phyloP scores from a whole-genome alignment of 1,140 invertebrate genomes.

The Leptonema lineaticorne region DNA sequence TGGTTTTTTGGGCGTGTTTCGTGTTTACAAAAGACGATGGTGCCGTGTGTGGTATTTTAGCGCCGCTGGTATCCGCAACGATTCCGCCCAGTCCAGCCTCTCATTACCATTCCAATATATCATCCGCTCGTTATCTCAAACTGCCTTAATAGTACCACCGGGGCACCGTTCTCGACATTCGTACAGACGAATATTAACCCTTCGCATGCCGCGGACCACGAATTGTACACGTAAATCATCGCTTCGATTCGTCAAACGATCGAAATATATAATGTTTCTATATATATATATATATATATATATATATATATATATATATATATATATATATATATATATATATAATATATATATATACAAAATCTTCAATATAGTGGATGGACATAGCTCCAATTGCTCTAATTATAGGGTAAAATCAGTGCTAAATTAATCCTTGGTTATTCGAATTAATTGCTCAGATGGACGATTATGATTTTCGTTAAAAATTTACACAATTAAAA shows the following conservation, averaged over 20 bases:
- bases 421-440: too few species aligned
- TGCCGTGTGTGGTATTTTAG: conserved; percentile 38
- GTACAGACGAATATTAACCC: not conserved
- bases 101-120: conserved; percentile 41
- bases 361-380: too few species aligned
- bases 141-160: conserved; percentile 26
- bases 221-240: too few species aligned
- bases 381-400: too few species aligned
- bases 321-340: conserved; percentile 9
- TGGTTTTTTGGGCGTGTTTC: not conserved
- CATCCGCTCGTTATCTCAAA: conserved; percentile 36
- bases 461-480: too few species aligned
- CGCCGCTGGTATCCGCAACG: conserved; percentile 29
- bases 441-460: too few species aligned
- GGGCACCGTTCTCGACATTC: not conserved
- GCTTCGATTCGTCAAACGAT: not conserved
- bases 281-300: not conserved
- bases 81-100: conserved; percentile 30
- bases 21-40: not conserved
- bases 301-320: not conserved
- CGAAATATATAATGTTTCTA: not conserved
- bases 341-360: too few species aligned
- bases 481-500: too few species aligned
- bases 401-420: too few species aligned
- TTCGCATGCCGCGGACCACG: not conserved